These are phyloP conservation scores for Campopleginae sp. DNA, from an alignment of 2,888 invertebrate species.

Conservation along the genomic window DNA sequence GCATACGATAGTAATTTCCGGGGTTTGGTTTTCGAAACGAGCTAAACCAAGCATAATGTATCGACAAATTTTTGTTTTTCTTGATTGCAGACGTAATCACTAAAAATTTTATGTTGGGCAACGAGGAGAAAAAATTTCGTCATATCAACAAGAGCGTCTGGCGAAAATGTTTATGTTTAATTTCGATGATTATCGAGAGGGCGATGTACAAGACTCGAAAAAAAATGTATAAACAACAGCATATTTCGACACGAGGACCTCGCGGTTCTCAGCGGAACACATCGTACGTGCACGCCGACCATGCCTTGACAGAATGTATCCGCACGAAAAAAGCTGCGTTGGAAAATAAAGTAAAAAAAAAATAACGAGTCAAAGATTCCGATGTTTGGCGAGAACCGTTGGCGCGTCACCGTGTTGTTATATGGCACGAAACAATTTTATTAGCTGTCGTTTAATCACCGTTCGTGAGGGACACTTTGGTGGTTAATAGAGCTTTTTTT, in stretches of 20 bases:
- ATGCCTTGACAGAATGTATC: slow-evolving; percentile 75
- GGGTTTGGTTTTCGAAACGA: neutral
- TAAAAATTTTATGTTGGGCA: slow-evolving; percentile 29
- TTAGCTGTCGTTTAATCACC: slow-evolving; percentile 22
- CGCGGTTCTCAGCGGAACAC: slow-evolving; percentile 66
- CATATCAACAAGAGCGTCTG: slow-evolving; percentile 11
- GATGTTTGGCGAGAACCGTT: slow-evolving; percentile 13
- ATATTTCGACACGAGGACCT: slow-evolving; percentile 44
- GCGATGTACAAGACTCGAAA: neutral
- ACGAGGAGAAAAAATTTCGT: slow-evolving; percentile 26
- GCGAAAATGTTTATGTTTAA: neutral
- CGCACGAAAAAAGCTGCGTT: slow-evolving; percentile 42
- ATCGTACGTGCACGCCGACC: slow-evolving; percentile 70
- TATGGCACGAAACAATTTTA: neutral
- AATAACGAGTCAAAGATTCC: neutral
- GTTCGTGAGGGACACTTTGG: neutral
- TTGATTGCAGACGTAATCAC: slow-evolving; percentile 13
- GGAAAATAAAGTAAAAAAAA: slow-evolving; percentile 15
- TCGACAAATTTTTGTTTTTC: neutral
- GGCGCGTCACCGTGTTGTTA: slow-evolving; percentile 26
- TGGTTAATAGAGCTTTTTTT: neutral
- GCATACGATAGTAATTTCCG: neutral
- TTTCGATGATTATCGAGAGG: neutral
- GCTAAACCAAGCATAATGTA: neutral
- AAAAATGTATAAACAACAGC: slow-evolving; percentile 9